These are phyloP conservation scores for Eugnorisma glareosa DNA, from an alignment of 2,888 invertebrate species.

Conservation along the genomic window DNA sequence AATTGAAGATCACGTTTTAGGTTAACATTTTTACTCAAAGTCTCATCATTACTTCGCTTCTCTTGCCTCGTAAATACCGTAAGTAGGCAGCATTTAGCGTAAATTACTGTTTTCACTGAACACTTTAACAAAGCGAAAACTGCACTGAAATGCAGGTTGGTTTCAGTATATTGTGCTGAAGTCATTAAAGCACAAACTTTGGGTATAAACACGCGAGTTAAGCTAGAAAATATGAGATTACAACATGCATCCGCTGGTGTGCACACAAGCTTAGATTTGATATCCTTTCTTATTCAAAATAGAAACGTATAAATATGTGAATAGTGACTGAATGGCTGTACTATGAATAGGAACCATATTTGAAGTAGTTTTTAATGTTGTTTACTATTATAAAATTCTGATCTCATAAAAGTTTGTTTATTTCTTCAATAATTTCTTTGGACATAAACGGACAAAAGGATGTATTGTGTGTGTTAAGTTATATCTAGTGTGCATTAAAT, in stretches of 20 bases:
- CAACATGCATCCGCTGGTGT: slow-evolving; percentile 27
- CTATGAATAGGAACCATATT: slow-evolving; percentile 34
- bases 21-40: neutral
- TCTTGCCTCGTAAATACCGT: neutral
- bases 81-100: slow-evolving; percentile 24
- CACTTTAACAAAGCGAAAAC: slow-evolving; percentile 41
- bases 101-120: slow-evolving; percentile 7
- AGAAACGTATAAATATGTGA: slow-evolving; percentile 29
- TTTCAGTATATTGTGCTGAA: slow-evolving; percentile 36
- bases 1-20: neutral
- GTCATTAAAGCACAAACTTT: slow-evolving; percentile 41
- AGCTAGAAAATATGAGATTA: slow-evolving; percentile 41
- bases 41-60: neutral
- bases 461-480: slow-evolving; percentile 20
- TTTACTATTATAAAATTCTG: slow-evolving; percentile 17
- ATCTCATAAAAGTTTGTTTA: slow-evolving; percentile 57
- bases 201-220: slow-evolving; percentile 41
- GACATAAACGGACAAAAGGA: slow-evolving; percentile 29
- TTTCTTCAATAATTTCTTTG: slow-evolving; percentile 53
- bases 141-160: slow-evolving; percentile 36
- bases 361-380: slow-evolving; percentile 24
- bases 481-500: slow-evolving; percentile 13
- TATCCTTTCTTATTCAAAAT: slow-evolving; percentile 53
- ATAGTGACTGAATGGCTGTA: slow-evolving; percentile 16
- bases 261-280: slow-evolving; percentile 22